Base-by-base conservation (phyloP, 2,797 vertebrate species). In the Peromyscus melanophrys region DNA sequence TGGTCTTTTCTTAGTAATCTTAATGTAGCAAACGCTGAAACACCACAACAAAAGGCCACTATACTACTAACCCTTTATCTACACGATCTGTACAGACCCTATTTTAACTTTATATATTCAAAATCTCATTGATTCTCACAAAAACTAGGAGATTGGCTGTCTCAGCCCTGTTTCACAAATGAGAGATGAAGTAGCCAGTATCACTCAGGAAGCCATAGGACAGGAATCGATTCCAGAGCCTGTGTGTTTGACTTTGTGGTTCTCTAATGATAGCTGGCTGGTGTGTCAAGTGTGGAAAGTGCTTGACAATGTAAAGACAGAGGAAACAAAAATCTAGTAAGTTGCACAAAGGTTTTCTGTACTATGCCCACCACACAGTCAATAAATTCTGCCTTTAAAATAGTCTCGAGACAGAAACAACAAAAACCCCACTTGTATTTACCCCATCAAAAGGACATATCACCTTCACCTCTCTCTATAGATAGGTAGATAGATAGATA, bases 321-420 rank as follows among this genome's bases (percentile, higher is more conserved):
- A 87, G 11, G 16, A 95, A 96, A 92, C 23, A 49, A 77, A 92
- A 88, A 71, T 77, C 71, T 87, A 76, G 52, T 31, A 52, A 57
- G 21, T 52, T 91, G 59, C 31, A 61, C 6, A 5, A 55, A 46
- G 31, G 37, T 59, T 71, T 96, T 88, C 86, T 93, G 46, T 55
- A 49, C 13, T 77, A 11, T 61, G 6, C 17, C n/a, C 65, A 52
- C 23, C 29, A 91, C 43, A 73, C 14, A 81, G 49, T 78, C 81
- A 90, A 76, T 88, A 76, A 90, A 92, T 88, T 92, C 57, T 88
- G 43, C 71, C 65, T 96, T 89, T 29, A 93, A 89, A 76, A 89
- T 29, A 34, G 40, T 43, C 9, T 73, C 34, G 59, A 88, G 71
- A 67, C 13, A 71, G 52, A 55, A 46, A 82, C 31, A 46, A 92